phyloP scores from a whole-genome alignment of 2,797 vertebrate genomes.

The Uromys caudimaculatus region DNA sequence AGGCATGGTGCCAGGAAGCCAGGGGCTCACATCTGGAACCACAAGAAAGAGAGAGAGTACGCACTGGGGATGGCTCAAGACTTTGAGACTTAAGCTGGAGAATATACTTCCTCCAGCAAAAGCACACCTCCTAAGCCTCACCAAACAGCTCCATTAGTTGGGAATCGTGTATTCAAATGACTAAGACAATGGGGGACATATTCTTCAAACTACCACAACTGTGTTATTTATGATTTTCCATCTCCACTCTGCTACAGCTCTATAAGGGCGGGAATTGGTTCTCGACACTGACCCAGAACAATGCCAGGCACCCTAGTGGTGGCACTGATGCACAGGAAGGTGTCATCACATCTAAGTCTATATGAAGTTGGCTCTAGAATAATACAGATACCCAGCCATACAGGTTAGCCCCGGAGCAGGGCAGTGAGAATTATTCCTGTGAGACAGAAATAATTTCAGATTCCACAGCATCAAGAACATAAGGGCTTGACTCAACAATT shows the following conservation, averaged over 20 bases:
- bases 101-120: not conserved
- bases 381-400: not conserved
- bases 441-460: not conserved
- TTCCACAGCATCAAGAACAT: not conserved
- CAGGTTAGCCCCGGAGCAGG: not conserved
- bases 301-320: no score
- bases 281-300: not conserved
- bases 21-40: not conserved
- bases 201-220: not conserved
- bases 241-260: not conserved
- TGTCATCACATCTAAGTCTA: not conserved
- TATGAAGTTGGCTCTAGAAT: not conserved
- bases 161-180: not conserved
- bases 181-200: not conserved
- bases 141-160: not conserved
- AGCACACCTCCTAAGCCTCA: not conserved
- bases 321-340: no score
- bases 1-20: not conserved
- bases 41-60: no score
- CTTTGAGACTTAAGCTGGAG: not conserved
- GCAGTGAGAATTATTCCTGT: no score
- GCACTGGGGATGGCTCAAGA: not conserved
- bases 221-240: not conserved
- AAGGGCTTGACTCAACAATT: not conserved
- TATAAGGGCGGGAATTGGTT: not conserved